Evolutionary conservation across 2,113 vertebrate genomes (phyloP).

Genomic region (Athene cunicularia): DNA sequence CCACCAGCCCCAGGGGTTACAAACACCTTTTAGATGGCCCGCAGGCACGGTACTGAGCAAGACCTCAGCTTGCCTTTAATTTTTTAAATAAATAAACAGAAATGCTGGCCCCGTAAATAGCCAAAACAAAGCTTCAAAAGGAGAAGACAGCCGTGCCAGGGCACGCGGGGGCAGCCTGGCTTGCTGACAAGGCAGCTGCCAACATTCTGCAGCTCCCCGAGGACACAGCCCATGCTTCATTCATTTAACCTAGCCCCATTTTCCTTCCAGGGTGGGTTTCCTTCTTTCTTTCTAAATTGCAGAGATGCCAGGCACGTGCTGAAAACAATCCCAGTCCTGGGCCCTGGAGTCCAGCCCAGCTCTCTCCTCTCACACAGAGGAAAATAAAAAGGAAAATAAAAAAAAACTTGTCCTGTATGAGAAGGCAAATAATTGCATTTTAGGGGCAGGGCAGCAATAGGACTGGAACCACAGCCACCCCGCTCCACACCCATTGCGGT

Average conservation of each 20-base stretch:
- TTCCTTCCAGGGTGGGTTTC: background rate
- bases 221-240: too few species aligned
- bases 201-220: background rate
- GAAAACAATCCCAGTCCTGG: background rate
- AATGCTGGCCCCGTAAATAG: background rate
- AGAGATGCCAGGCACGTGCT: background rate
- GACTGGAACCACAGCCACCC: background rate
- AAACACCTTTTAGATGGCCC: background rate
- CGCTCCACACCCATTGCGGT: accelerated
- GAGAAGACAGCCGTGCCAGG: accelerated
- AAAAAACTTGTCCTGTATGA: background rate
- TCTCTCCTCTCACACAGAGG: background rate
- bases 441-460: background rate
- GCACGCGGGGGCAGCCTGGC: background rate
- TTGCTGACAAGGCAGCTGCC: background rate
- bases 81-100: background rate
- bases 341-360: background rate
- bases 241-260: accelerated
- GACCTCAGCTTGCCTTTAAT: background rate
- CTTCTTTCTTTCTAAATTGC: background rate
- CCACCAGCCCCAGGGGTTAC: background rate
- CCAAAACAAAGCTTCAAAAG: background rate
- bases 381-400: background rate
- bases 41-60: background rate
- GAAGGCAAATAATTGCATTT: background rate